Evolutionary conservation across 2,797 vertebrate species (phyloP), one percentile per base, ranked within the genome.

Genomic region (Anableps anableps): DNA sequence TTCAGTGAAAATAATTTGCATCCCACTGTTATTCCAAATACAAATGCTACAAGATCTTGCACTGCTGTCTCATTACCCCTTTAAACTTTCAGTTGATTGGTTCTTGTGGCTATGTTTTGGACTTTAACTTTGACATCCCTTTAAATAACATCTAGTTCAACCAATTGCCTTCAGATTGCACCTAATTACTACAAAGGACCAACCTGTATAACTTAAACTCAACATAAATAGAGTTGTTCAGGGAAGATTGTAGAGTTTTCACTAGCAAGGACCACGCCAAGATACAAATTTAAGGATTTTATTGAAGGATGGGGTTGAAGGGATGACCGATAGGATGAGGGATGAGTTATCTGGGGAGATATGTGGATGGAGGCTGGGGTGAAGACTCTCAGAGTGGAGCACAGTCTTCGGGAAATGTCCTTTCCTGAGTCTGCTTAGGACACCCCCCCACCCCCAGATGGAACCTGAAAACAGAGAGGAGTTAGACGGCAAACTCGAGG

Each of bases 101-200:
- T 48, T 84, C 53, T 47, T 36, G 73, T 51, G 68, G 62, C 72
- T 82, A 68, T 72, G 31, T 34, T 51, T 68, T 75, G 64, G 72
- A 41, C 81, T 81, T 78, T 26, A 31, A 23, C 51, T 77, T 72
- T 82, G 21, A n/a, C 29, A 70, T 80, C 48, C 3, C 58, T 60
- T 64, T 36, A 64, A 34, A 19, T 34, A 36, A 64, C 62, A 21
- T 64, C 60, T 64, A 19, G 0, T 64, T 8, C 16, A 34, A 36
- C 31, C 17, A 36, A n/a, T 0, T 55, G 21, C 53, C 17, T 64
- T 64, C 6, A 64, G 17, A 64, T 0, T 2, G 62, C 17, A 38
- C 8, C 8, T 58, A 11, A 58, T 3, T 58, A n/a, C 6, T 11
- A 23, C 5, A 53, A 21, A 53, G 23, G 29, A 62, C 7, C 31